Conservation (phyloP, 2,888 invertebrate genomes). For the Podabrus alpinus region DNA sequence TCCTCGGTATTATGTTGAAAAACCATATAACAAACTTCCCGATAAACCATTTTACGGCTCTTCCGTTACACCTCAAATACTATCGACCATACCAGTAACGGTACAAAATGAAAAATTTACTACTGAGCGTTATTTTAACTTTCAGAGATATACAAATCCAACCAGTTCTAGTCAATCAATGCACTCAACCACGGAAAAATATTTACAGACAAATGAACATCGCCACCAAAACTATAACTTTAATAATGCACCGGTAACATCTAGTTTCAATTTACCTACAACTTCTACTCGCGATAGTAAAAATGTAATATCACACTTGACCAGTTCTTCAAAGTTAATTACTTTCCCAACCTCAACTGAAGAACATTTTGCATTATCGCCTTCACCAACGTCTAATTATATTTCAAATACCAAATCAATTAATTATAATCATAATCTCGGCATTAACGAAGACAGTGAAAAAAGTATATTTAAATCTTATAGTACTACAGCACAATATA, state of each 20-base stretch:
- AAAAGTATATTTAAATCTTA: background rate
- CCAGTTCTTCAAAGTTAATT: background rate
- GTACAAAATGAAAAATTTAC: background rate
- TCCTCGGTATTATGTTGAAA: constrained; percentile 35
- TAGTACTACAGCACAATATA: background rate
- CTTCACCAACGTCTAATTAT: background rate
- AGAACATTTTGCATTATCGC: background rate
- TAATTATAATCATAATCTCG: background rate
- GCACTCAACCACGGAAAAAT: background rate
- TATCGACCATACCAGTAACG: constrained; percentile 39
- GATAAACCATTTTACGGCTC: constrained; percentile 35
- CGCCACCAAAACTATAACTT: background rate
- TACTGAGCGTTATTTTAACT: background rate
- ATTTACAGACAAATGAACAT: background rate
- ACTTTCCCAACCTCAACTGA: background rate
- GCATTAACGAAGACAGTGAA: background rate
- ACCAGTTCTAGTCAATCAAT: background rate
- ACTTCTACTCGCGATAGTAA: background rate
- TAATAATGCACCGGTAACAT: background rate
- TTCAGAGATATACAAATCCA: background rate
- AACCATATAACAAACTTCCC: constrained; percentile 31
- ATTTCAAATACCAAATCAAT: background rate
- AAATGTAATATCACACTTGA: background rate
- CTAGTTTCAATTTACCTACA: background rate
- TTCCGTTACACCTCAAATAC: constrained; percentile 48